Evolutionary conservation across 2,888 invertebrate species (phyloP).

Genomic region (Drosophila acutilabella): DNA sequence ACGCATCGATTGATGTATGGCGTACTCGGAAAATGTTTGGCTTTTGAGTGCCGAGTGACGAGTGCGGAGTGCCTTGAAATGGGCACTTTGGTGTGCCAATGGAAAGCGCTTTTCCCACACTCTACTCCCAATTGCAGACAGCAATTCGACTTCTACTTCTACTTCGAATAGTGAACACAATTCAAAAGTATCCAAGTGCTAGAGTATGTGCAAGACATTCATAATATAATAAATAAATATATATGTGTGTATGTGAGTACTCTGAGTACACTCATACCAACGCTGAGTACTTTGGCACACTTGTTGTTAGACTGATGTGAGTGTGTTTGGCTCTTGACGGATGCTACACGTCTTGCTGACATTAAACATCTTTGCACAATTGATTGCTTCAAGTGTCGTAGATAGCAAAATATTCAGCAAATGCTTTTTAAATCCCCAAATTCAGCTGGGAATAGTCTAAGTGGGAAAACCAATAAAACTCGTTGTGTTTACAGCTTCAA

Average conservation of each 20-base stretch:
- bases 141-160: slow-evolving; percentile 7
- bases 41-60: slow-evolving; percentile 37
- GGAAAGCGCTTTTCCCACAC: slow-evolving; percentile 32
- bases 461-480: neutral
- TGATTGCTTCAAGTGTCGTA: slow-evolving; percentile 12
- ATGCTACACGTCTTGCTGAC: slow-evolving; percentile 44
- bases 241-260: neutral
- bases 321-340: slow-evolving; percentile 33
- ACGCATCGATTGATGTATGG: slow-evolving; percentile 56
- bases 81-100: slow-evolving; percentile 33
- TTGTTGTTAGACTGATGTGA: slow-evolving; percentile 5
- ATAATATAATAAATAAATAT: slow-evolving; percentile 43
- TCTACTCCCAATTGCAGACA: slow-evolving; percentile 41
- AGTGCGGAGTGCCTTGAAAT: slow-evolving; percentile 30
- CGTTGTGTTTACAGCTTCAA: too few species aligned
- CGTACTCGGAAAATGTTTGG: slow-evolving; percentile 14
- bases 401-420: neutral
- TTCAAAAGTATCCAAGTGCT: slow-evolving; percentile 40
- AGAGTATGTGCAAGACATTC: slow-evolving; percentile 55
- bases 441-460: neutral
- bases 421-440: neutral
- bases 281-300: neutral
- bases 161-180: slow-evolving; percentile 46
- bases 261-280: neutral
- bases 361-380: slow-evolving; percentile 37